These are phyloP conservation scores for Nowickia ferox DNA, from an alignment of 2,888 invertebrate species.

Conservation along the genomic window DNA sequence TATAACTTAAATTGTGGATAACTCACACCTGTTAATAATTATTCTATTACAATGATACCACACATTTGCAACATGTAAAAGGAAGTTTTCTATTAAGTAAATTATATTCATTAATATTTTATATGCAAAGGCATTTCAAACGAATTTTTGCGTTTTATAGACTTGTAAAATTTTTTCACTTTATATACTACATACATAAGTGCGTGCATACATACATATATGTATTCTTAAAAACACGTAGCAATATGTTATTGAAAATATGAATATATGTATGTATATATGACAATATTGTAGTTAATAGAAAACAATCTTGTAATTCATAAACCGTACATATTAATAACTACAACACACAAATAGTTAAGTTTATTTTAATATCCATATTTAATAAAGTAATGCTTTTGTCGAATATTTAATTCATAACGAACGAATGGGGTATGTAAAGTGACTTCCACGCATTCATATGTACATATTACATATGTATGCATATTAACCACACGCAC, in stretches of 20 bases:
- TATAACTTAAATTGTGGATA: background rate
- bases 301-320: background rate
- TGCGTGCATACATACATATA: no score
- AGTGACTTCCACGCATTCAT: background rate
- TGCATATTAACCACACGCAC: no score
- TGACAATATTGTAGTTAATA: background rate
- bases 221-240: background rate
- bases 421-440: background rate
- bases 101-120: conserved; percentile 6
- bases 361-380: background rate
- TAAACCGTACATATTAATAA: background rate
- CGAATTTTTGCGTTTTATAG: background rate
- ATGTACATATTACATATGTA: no score
- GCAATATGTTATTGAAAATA: background rate
- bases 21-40: conserved; percentile 29
- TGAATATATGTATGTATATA: background rate
- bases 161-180: background rate
- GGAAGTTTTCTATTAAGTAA: background rate
- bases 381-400: conserved; percentile 1
- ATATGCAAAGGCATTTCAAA: background rate
- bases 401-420: background rate
- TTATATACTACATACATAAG: background rate
- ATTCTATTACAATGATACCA: background rate
- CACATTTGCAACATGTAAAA: background rate
- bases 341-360: background rate